Conservation (phyloP, 2,888 invertebrate species). For the Pristionchus mayeri region DNA sequence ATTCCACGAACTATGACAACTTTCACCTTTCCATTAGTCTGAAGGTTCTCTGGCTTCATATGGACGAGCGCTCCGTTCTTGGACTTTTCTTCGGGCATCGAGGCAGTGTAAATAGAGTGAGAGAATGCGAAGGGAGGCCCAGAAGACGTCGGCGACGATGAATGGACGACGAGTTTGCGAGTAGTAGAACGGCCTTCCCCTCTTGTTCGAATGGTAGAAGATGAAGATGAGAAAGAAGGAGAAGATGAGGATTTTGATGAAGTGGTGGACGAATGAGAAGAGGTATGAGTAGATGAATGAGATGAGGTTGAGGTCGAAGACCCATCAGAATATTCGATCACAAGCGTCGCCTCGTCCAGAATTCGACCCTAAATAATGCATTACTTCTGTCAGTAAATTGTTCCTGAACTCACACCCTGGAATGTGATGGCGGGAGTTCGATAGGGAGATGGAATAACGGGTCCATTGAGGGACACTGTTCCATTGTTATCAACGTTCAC, state of each 20-base stretch:
- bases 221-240: neutral
- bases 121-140: slow-evolving; percentile 10
- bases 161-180: too few species aligned
- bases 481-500: slow-evolving; percentile 18
- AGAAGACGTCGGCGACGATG: neutral
- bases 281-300: too few species aligned
- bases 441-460: slow-evolving; percentile 24
- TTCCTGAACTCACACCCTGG: neutral
- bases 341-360: neutral
- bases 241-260: neutral
- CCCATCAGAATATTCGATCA: neutral
- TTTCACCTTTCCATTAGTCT: slow-evolving; percentile 22
- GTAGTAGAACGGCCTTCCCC: too few species aligned
- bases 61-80: slow-evolving; percentile 19
- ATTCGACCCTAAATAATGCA: slow-evolving; percentile 25
- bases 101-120: neutral
- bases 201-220: too few species aligned
- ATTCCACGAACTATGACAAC: too few species aligned
- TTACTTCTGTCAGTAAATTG: neutral
- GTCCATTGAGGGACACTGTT: slow-evolving; percentile 33
- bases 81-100: slow-evolving; percentile 5
- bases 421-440: slow-evolving; percentile 14
- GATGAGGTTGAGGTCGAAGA: neutral
- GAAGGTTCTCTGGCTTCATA: neutral
- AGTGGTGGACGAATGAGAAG: too few species aligned